These are phyloP conservation scores for Crotophaga sulcirostris DNA, from an alignment of 2,113 vertebrate species.

Conservation along the genomic window DNA sequence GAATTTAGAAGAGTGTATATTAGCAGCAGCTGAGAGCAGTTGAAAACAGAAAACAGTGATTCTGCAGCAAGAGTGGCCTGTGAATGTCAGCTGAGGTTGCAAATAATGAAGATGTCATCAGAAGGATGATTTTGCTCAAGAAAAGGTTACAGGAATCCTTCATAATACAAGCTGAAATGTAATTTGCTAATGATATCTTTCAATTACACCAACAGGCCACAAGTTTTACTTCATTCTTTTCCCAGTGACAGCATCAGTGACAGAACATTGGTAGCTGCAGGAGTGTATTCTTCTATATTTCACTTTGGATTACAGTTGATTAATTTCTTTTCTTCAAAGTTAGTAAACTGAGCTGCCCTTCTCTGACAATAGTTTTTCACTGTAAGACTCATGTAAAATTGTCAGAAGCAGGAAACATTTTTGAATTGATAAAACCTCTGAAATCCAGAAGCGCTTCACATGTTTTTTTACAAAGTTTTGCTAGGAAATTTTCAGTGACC, in stretches of 20 bases:
- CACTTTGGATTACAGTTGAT: not conserved
- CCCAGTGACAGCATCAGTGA: fast-evolving
- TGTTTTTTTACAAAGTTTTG: not conserved
- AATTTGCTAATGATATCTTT: not conserved
- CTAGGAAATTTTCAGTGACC: not conserved
- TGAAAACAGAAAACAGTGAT: not conserved
- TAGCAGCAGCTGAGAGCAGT: fast-evolving
- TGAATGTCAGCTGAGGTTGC: not conserved
- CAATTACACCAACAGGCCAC: fast-evolving
- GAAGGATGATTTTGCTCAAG: not conserved
- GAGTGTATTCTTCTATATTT: not conserved
- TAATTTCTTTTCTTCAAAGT: not conserved
- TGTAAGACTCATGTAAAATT: not conserved
- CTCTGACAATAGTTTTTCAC: not conserved
- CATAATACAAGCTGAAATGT: not conserved
- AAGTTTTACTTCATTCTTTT: not conserved
- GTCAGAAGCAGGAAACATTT: not conserved
- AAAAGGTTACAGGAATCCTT: not conserved
- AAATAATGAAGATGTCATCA: not conserved
- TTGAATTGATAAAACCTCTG: not conserved
- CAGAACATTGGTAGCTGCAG: not conserved
- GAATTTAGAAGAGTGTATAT: fast-evolving
- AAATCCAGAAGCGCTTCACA: not conserved
- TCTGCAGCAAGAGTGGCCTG: fast-evolving
- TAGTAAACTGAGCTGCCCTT: not conserved